Evolutionary conservation across 2,888 invertebrate species (phyloP).

Genomic region (Tenthredo livida): DNA sequence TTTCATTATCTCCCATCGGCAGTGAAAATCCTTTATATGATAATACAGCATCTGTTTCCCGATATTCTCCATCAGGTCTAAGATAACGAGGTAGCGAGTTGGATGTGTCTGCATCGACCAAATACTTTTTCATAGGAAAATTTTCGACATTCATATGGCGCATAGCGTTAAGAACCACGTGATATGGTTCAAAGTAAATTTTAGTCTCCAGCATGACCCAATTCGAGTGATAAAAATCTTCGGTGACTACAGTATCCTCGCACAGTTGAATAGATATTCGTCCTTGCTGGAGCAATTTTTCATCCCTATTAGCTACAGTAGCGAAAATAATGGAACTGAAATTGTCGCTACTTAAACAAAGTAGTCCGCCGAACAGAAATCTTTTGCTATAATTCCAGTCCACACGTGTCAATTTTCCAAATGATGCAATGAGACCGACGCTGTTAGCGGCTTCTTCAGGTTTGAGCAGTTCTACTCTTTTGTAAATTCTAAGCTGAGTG

Average conservation of each 20-base stretch:
- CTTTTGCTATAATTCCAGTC: constrained; percentile 80
- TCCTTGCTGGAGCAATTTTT: constrained; percentile 79
- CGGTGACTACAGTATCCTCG: neutral
- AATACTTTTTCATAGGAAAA: constrained; percentile 86
- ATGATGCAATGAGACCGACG: constrained; percentile 78
- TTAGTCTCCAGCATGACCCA: constrained; percentile 87
- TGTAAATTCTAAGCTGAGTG: constrained; percentile 76
- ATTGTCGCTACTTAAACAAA: constrained; percentile 86
- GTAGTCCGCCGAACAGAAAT: constrained; percentile 86
- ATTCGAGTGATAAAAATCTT: neutral
- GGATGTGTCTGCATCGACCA: constrained; percentile 79
- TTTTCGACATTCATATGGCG: constrained; percentile 80
- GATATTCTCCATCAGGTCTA: neutral
- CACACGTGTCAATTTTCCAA: constrained; percentile 66
- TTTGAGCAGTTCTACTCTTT: constrained; percentile 78
- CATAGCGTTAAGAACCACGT: constrained; percentile 86
- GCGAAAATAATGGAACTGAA: constrained; percentile 86
- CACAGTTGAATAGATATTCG: constrained; percentile 75
- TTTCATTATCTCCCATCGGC: constrained; percentile 57
- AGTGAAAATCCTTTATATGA: constrained; percentile 22
- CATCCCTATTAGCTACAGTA: constrained; percentile 83
- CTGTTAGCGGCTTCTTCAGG: constrained; percentile 77
- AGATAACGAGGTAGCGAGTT: constrained; percentile 3
- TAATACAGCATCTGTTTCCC: neutral
- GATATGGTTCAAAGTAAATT: constrained; percentile 91